These are phyloP conservation scores for Lithophane leautieri DNA, from an alignment of 2,888 invertebrate species.

Conservation along the genomic window DNA sequence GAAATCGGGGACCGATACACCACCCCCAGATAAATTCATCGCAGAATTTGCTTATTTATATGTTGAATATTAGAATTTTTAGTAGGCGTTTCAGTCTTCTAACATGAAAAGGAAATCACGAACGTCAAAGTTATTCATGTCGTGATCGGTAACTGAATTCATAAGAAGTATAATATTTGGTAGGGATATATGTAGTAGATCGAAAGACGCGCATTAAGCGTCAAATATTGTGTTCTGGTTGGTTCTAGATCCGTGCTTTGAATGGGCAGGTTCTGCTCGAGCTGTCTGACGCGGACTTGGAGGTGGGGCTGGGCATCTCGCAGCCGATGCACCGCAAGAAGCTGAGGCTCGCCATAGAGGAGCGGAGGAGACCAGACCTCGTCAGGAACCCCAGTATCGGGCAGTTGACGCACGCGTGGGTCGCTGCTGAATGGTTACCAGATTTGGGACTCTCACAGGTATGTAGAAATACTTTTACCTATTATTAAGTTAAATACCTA, in stretches of 20 bases:
- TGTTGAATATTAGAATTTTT: slow-evolving; percentile 67
- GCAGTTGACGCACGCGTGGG: slow-evolving; percentile 97
- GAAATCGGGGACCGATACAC: slow-evolving; percentile 77
- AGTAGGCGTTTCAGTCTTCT: slow-evolving; percentile 48
- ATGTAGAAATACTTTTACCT: background rate
- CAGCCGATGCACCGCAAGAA: slow-evolving; percentile 98
- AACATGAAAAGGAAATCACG: slow-evolving; percentile 48
- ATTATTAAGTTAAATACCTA: background rate
- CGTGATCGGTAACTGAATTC: slow-evolving; percentile 25
- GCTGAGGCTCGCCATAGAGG: slow-evolving; percentile 97
- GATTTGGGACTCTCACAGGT: slow-evolving; percentile 96
- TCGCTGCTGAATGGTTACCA: slow-evolving; percentile 97
- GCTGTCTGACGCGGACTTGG: slow-evolving; percentile 97
- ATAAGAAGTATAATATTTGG: slow-evolving; percentile 39
- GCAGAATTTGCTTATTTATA: slow-evolving; percentile 77
- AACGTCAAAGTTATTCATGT: slow-evolving; percentile 43
- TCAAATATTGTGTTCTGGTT: slow-evolving; percentile 91
- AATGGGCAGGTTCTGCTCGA: slow-evolving; percentile 96
- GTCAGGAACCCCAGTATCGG: slow-evolving; percentile 97
- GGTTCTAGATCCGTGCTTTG: slow-evolving; percentile 93
- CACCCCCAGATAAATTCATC: slow-evolving; percentile 77
- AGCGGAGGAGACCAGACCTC: slow-evolving; percentile 96
- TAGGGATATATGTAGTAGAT: slow-evolving; percentile 66
- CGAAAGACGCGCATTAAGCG: slow-evolving; percentile 87
- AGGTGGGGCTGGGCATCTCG: slow-evolving; percentile 96